Percentiles rank a stretch among this genome's conserved stretches.
phyloP scores from a whole-genome alignment of 2,888 invertebrate species.

The Onchidella celtica region DNA sequence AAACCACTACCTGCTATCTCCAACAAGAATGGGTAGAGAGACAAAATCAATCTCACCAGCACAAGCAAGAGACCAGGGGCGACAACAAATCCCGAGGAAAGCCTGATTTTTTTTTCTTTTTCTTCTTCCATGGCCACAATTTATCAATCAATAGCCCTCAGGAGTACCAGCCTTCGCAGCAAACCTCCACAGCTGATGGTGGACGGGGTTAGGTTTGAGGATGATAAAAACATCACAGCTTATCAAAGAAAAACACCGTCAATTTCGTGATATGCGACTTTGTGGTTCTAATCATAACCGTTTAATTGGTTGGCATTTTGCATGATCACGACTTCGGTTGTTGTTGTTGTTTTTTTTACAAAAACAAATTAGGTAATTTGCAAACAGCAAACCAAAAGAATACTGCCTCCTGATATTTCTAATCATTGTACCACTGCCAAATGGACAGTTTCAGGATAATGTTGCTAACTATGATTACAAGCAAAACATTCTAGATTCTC shows the following conservation, averaged over 20 bases:
- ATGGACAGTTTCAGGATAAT: no score
- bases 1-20: slow-evolving; percentile 14
- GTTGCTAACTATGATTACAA: no score
- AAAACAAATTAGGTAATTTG: no score
- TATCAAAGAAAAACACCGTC: no score
- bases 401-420: no score
- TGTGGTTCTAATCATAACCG: no score
- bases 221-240: background rate
- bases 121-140: background rate
- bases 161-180: background rate
- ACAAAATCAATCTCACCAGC: slow-evolving; percentile 20
- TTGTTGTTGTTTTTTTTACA: no score
- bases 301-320: background rate
- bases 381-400: no score
- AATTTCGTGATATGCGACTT: no score
- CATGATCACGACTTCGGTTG: background rate
- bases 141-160: slow-evolving; percentile 32
- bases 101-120: background rate
- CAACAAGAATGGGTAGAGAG: slow-evolving; percentile 1
- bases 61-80: background rate
- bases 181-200: background rate
- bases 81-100: slow-evolving; percentile 11
- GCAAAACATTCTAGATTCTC: no score
- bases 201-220: background rate
- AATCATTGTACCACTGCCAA: no score